Evolutionary conservation across 2,888 invertebrate species (phyloP).

Genomic region (Nephrotoma guestfalica): DNA sequence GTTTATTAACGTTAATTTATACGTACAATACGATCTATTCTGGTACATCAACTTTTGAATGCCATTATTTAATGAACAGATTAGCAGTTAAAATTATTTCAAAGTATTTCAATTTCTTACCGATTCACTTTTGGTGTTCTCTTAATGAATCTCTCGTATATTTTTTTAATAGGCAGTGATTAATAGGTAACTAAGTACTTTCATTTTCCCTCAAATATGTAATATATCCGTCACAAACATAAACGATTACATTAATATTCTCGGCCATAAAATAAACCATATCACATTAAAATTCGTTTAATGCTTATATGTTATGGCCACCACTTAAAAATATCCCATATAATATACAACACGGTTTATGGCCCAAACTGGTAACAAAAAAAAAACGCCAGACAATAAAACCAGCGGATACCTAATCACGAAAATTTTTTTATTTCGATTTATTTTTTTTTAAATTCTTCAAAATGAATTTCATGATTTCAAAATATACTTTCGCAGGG

Average conservation of each 20-base stretch:
- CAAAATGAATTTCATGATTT: not conserved
- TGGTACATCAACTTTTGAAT: too few relatives aligned
- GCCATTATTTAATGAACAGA: too few relatives aligned
- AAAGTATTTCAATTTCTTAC: too few relatives aligned
- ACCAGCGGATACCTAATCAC: not conserved
- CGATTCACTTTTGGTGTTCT: too few relatives aligned
- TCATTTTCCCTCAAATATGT: too few relatives aligned
- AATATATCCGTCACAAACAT: not conserved
- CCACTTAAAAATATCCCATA: not conserved
- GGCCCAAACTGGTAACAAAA: not conserved
- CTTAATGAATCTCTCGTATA: too few relatives aligned
- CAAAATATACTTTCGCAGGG: not conserved
- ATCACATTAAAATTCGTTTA: not conserved
- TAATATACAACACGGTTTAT: not conserved
- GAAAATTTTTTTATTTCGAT: not conserved
- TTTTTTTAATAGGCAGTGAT: too few relatives aligned
- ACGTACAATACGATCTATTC: too few relatives aligned
- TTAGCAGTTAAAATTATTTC: too few relatives aligned
- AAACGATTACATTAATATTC: not conserved
- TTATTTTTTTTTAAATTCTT: not conserved
- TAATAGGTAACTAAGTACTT: too few relatives aligned
- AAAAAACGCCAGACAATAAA: not conserved
- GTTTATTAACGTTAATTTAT: too few relatives aligned
- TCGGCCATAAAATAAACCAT: not conserved
- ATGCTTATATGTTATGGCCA: not conserved